These are phyloP conservation scores for Diorhabda sublineata DNA, from an alignment of 1,140 invertebrate genomes.

Conservation along the genomic window DNA sequence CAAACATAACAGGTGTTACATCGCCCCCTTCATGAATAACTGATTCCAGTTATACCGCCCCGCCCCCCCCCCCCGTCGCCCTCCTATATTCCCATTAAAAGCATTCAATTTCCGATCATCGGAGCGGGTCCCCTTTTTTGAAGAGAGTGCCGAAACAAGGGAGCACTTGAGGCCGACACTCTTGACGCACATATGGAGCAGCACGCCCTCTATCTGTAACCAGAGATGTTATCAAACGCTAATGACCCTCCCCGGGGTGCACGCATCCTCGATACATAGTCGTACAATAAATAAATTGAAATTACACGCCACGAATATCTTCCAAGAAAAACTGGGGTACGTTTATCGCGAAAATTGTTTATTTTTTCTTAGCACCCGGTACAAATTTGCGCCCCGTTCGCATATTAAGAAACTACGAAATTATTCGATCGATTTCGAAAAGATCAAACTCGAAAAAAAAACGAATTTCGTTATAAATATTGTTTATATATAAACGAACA, in stretches of 20 bases:
- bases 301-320: not conserved
- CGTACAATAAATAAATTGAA: not conserved
- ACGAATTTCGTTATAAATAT: too few relatives aligned
- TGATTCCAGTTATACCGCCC: not conserved
- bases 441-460: too few relatives aligned
- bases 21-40: constrained; percentile 24
- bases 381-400: too few relatives aligned
- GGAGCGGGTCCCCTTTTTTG: constrained; percentile 14
- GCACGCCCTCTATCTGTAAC: constrained; percentile 39
- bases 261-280: constrained; percentile 17
- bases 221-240: constrained; percentile 45
- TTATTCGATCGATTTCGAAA: too few relatives aligned
- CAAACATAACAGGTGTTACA: constrained; percentile 35
- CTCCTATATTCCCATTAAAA: not conserved
- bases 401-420: too few relatives aligned
- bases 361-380: too few relatives aligned
- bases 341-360: too few relatives aligned
- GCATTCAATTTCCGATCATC: constrained; percentile 27
- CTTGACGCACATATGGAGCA: constrained; percentile 37
- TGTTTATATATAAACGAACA: too few relatives aligned
- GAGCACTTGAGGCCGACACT: constrained; percentile 42
- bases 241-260: constrained; percentile 40
- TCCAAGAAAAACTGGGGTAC: too few relatives aligned
- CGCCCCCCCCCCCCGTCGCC: not conserved
- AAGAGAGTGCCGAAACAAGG: not conserved